Conservation (phyloP, 2,113 vertebrate genomes). For the Phaethon lepturus region DNA sequence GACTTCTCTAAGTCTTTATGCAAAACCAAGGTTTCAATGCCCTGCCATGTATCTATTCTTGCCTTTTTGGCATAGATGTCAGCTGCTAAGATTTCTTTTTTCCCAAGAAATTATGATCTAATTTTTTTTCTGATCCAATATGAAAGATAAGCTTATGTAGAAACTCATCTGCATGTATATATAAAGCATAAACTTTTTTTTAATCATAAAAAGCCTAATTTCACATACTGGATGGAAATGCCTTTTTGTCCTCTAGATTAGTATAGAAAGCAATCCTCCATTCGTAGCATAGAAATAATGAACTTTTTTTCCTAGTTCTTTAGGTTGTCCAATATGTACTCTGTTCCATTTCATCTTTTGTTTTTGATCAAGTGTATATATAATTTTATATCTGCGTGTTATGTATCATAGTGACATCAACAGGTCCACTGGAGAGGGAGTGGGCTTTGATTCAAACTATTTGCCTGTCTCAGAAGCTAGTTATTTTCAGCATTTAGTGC, state of each 20-base stretch:
- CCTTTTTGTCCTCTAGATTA: conserved; percentile 20
- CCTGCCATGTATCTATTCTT: fast-evolving
- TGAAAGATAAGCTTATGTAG: conserved; percentile 36
- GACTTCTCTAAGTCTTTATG: not conserved
- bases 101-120: not conserved
- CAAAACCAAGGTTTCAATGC: not conserved
- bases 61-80: not conserved
- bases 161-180: not conserved
- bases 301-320: not conserved
- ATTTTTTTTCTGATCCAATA: not conserved
- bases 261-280: not conserved
- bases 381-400: not conserved
- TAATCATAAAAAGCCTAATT: conserved; percentile 29
- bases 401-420: not conserved
- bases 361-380: not conserved
- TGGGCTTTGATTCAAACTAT: not conserved
- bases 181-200: conserved; percentile 7
- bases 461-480: not conserved
- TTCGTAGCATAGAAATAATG: not conserved
- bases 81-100: not conserved
- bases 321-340: not conserved
- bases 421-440: not conserved
- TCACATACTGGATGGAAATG: not conserved
- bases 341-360: not conserved
- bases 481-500: not conserved